Base-by-base conservation (phyloP, 1,140 invertebrate genomes). In the Heterodera carotae region DNA sequence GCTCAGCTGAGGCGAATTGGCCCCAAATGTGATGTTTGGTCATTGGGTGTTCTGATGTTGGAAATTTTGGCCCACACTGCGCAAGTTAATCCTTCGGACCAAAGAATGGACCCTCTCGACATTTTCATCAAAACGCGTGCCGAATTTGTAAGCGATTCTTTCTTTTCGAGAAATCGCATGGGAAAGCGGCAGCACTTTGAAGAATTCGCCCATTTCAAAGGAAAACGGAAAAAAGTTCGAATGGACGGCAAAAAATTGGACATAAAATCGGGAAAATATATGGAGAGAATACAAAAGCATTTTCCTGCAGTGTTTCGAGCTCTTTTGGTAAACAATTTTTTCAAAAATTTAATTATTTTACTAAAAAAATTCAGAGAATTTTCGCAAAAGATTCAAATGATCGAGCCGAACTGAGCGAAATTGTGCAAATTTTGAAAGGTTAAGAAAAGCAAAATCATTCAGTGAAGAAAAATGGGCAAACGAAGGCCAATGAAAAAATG, bases 21-120 rank as follows among this genome's bases (percentile, higher is more conserved):
- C 27, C 62, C 62, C 8, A 66, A 66, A 29, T 66, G n/a, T 12
- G 62, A 66, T n/a, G 62, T 66, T 10, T 66, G 62, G 62, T 66
- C 62, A 6, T 66, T 66, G 6, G 62, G 62, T 27, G 33, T 66
- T 66, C 12, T 66, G 29, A 31, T 66, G 27, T 66, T 66, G 62
- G 62, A 66, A 66, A 66, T 66, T 12, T 22, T 66, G 27, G 62
- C 62, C 10, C 62, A 66, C 25, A 66, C 62, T 29, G n/a, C 62
- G n/a, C 62, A 66, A 34, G 7, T 66, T 1, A 56, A 56, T 18
- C 48, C 48, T 15, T 4, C 48, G 12, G 15, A 56, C 12, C 48
- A 22, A 56, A 56, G 3, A 22, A 4, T 22, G 48, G 48, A 56
- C 48, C 15, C 48, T 22, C 48, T 56, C 48, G 15, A 22, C 12